Base-by-base conservation (phyloP, 2,888 invertebrate genomes). In the Nomada lathburiana region DNA sequence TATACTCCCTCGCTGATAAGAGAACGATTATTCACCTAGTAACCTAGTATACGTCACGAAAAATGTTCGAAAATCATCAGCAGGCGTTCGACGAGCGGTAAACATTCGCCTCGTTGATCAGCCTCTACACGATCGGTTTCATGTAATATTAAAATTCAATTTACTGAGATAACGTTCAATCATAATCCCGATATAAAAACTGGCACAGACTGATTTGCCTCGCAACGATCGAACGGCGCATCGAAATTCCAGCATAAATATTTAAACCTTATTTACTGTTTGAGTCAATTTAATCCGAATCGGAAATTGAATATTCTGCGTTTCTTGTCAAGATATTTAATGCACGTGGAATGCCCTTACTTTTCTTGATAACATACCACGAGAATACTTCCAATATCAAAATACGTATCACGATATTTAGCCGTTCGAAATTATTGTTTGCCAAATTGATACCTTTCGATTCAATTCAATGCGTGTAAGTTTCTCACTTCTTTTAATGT, bases 131-230 rank as follows among this genome's bases (percentile, higher is more conserved):
- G 29, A 42, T 55, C 50, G 47, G 9, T n/a, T 20, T 62, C 62
- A 44, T 80, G 52, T 29, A 80, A 72, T 79, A 80, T 79, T 79
- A 57, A 80, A 79, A 67, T 64, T 59, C 68, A 73, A 80, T 80
- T 80, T 42, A 20, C 50, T 36, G 11, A n/a, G 29, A 4, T 13
- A 29, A 62, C 52, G 67, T 76, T 36, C 62, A n/a, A 11, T 11
- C 63, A 13, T 18, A 16, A 60, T 60, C 1, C 13, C n/a, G 13
- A 0, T 20, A 9, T 53, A 9, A 52, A 55, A 71, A 55, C 13
- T 18, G 10, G 26, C 23, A 16, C 18, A 10, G 26, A 1, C 0
- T 13, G 44, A 47, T 74, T 36, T 26, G 53, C 53, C 62, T 53
- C 53, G 26, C 10, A 64, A 53, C 52, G 18, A 53, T 7, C 55